These are phyloP conservation scores for Gavialis gangeticus DNA, from an alignment of 2,113 vertebrate species.

Conservation along the genomic window DNA sequence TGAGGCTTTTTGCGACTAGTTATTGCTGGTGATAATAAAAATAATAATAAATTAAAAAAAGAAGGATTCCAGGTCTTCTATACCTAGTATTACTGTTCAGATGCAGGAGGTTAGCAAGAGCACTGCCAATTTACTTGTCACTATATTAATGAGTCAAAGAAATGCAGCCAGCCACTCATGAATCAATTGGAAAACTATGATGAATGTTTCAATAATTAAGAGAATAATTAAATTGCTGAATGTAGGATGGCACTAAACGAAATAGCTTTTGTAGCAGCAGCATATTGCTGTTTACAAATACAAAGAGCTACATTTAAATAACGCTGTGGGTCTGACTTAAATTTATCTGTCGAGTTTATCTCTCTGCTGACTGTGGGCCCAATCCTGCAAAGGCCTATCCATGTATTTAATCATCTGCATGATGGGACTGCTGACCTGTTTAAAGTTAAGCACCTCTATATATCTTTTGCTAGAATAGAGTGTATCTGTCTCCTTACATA, in stretches of 20 bases:
- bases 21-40: slow-evolving; percentile 57
- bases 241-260: slow-evolving; percentile 66
- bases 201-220: slow-evolving; percentile 76
- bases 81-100: slow-evolving; percentile 10
- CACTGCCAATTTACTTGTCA: slow-evolving; percentile 37
- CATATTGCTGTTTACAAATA: slow-evolving; percentile 65
- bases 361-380: neutral
- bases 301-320: slow-evolving; percentile 56
- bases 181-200: slow-evolving; percentile 75
- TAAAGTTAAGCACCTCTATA: neutral
- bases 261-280: slow-evolving; percentile 45
- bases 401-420: neutral
- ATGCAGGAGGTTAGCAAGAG: slow-evolving; percentile 36
- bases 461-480: neutral
- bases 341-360: neutral
- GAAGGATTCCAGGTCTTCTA: neutral
- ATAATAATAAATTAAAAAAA: slow-evolving; percentile 1
- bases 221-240: slow-evolving; percentile 75
- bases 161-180: slow-evolving; percentile 65
- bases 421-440: rapidly evolving
- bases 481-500: neutral
- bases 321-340: neutral
- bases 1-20: slow-evolving; percentile 48
- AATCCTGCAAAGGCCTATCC: neutral
- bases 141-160: slow-evolving; percentile 65